Base-by-base conservation (phyloP, 2,888 invertebrate genomes). In the Sarcophaga carnaria region DNA sequence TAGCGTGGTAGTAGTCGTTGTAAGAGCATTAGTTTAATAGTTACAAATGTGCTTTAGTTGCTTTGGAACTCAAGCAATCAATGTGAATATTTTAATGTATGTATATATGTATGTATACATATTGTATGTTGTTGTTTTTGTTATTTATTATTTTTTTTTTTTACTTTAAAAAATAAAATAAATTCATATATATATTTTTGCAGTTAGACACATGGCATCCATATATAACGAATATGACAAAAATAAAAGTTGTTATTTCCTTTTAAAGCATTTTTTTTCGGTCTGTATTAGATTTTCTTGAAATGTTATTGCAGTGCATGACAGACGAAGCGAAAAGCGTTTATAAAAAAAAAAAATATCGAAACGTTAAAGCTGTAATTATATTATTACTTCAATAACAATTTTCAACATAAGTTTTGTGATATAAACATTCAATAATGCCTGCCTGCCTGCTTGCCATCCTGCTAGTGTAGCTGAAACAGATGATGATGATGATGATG, bases 361-460 rank as follows among this genome's bases (percentile, higher is more conserved):
- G 76, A 83, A 83, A 76, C 83, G 66, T 87, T 86, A 85, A 88
- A 88, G 88, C 87, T 88, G 87, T 89, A 89, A 89, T 89, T 89
- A 89, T 89, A 89, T 89, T 89, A 89, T 89, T 89, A 89, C 89
- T 88, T 89, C 89, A 89, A 89, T 88, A 89, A 89, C 89, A 89
- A 89, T 89, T 89, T 89, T 88, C 89, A 89, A 85, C 88, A 88
- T 87, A 87, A 88, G 80, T 88, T 89, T 88, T 89, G 86, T 88
- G 86, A 83, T 88, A 85, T 70, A 83, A 67, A 87, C 82, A 72
- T 85, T 76, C 72, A 78, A 80, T 81, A 75, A 75, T 71, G 37
- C 69, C 69, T 77, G 63, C 10, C 17, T 49, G 54, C 14, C 49
- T 49, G 54, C 45, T 22, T 81, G 72, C 20, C 54, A 45, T 20